Conservation (phyloP, 2,113 vertebrate genomes). For the Strix aluco region DNA sequence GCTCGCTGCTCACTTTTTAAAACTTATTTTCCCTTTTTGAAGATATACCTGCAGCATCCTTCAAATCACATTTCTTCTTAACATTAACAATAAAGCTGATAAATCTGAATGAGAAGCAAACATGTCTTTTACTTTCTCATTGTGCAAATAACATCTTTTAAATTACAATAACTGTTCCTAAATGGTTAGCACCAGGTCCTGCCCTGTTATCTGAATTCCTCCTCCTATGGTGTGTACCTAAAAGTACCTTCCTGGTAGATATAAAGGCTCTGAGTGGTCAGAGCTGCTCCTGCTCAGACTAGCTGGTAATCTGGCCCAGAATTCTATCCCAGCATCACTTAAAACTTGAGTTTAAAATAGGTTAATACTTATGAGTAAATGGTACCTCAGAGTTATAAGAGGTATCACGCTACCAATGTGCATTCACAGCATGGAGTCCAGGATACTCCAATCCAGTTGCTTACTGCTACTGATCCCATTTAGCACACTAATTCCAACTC, state of each 20-base stretch:
- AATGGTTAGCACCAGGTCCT: background rate
- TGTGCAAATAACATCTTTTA: background rate
- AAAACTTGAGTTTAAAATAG: background rate
- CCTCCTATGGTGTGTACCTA: background rate
- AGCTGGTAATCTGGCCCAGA: background rate
- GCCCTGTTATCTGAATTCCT: background rate
- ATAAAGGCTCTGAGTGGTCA: background rate
- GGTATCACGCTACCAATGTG: background rate
- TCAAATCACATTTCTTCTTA: background rate
- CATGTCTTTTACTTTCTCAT: background rate
- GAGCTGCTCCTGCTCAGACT: background rate
- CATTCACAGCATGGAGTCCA: background rate
- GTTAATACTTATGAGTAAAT: background rate
- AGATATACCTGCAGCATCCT: background rate
- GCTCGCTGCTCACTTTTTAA: background rate
- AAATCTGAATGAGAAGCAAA: background rate
- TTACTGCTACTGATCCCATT: conserved; percentile 18
- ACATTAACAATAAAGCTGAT: background rate
- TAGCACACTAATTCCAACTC: conserved; percentile 49
- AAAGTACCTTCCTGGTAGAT: background rate
- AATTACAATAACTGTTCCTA: background rate
- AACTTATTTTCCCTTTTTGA: background rate
- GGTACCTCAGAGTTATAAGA: background rate
- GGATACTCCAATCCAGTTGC: background rate
- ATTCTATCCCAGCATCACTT: background rate